Conservation (phyloP, 2,797 vertebrate genomes). For the Chelonia mydas region DNA sequence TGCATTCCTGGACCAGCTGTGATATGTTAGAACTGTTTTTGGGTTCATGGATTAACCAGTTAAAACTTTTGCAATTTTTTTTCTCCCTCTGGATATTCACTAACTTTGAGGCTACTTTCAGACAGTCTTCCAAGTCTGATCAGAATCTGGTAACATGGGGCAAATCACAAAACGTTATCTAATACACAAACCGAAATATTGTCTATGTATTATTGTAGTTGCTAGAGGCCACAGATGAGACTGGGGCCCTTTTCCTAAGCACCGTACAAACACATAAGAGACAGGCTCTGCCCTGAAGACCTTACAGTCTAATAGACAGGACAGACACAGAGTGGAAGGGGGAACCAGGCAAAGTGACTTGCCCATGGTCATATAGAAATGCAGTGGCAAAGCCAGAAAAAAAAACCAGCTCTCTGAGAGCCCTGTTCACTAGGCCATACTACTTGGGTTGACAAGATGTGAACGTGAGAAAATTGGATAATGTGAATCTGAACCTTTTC, state of each 20-base stretch:
- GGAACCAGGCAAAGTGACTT: background rate
- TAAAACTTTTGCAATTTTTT: constrained; percentile 56
- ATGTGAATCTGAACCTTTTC: background rate
- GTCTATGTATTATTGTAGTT: constrained; percentile 7
- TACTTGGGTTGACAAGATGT: background rate
- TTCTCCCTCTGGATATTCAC: constrained; percentile 38
- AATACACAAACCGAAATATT: background rate
- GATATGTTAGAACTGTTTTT: constrained; percentile 54
- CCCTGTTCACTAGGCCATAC: rapidly evolving
- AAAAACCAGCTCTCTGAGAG: background rate
- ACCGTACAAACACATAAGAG: background rate
- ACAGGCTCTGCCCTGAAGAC: background rate
- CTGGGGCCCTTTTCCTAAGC: background rate
- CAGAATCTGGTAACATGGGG: background rate
- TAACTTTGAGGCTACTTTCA: constrained; percentile 51
- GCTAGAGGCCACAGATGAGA: background rate
- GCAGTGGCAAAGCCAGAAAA: background rate
- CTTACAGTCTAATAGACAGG: background rate
- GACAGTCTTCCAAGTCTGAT: background rate
- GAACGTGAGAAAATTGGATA: background rate
- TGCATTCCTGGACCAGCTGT: constrained; percentile 34
- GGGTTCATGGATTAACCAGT: constrained; percentile 34
- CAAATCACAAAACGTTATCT: constrained; percentile 24
- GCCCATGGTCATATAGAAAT: background rate
- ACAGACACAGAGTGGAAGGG: background rate